Conservation (phyloP, 2,888 invertebrate species). For the Calameuta filiformis region DNA sequence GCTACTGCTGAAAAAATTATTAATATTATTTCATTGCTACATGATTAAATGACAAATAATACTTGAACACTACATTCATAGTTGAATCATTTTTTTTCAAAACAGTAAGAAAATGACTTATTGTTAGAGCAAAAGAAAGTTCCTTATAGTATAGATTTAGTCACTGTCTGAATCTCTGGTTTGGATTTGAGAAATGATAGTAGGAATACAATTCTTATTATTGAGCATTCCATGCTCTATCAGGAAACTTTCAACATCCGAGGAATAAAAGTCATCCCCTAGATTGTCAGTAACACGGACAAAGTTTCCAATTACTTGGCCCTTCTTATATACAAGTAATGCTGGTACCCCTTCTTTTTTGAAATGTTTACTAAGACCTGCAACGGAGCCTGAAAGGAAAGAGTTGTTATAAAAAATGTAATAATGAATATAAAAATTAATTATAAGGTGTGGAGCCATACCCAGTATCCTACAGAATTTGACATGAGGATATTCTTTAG, state of each 20-base stretch:
- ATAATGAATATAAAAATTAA: slow-evolving; percentile 1
- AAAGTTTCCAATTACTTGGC: slow-evolving; percentile 93
- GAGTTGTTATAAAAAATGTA: neutral
- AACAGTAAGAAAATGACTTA: too few species aligned
- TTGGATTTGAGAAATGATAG: slow-evolving; percentile 54
- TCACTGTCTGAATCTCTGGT: slow-evolving; percentile 60
- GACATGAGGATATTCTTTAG: slow-evolving; percentile 81
- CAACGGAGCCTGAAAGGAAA: slow-evolving; percentile 72
- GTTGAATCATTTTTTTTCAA: too few species aligned
- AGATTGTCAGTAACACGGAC: slow-evolving; percentile 87
- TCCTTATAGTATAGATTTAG: slow-evolving; percentile 13
- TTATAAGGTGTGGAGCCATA: slow-evolving; percentile 18
- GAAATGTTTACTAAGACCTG: slow-evolving; percentile 89
- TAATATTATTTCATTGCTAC: too few species aligned
- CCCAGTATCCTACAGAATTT: slow-evolving; percentile 90
- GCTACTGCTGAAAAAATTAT: too few species aligned
- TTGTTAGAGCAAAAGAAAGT: too few species aligned
- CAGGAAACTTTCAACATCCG: slow-evolving; percentile 91
- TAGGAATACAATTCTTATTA: slow-evolving; percentile 74
- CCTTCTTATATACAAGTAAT: slow-evolving; percentile 88
- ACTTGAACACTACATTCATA: too few species aligned
- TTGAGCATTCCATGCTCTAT: slow-evolving; percentile 85
- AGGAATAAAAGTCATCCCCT: slow-evolving; percentile 89
- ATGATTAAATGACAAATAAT: too few species aligned
- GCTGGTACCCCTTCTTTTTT: slow-evolving; percentile 91